phyloP scores from a whole-genome alignment of 92 coral and sea anemone genomes.

The Galaxea fascicularis region DNA sequence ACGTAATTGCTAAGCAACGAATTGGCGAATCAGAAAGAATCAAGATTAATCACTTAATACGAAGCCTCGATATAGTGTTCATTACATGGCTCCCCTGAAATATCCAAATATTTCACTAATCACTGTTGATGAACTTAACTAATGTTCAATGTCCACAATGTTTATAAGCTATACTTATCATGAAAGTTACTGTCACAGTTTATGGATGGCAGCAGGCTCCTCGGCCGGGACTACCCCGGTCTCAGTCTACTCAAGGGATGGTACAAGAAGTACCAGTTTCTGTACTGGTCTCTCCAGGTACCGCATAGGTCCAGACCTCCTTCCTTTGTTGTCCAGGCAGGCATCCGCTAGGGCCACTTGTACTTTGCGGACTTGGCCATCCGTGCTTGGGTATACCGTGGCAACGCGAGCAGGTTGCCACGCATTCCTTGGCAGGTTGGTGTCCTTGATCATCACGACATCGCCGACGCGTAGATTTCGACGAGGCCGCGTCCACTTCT shows the following conservation, averaged over 20 bases:
- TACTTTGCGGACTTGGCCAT: slow-evolving; percentile 59
- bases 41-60: too few relatives aligned
- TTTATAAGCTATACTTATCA: too few relatives aligned
- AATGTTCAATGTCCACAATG: neutral
- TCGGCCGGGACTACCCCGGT: slow-evolving; percentile 57
- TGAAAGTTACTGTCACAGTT: neutral
- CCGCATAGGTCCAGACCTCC: slow-evolving; percentile 18
- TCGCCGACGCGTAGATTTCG: slow-evolving; percentile 44
- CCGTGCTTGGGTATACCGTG: slow-evolving; percentile 58
- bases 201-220: slow-evolving; percentile 23
- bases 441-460: slow-evolving; percentile 59
- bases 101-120: slow-evolving; percentile 33
- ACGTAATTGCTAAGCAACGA: too few relatives aligned
- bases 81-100: slow-evolving; percentile 54
- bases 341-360: slow-evolving; percentile 58
- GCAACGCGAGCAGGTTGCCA: slow-evolving; percentile 61
- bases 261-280: slow-evolving; percentile 51
- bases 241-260: neutral
- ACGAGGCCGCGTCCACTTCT: slow-evolving; percentile 42
- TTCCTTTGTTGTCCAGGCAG: slow-evolving; percentile 51
- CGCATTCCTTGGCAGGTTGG: slow-evolving; percentile 26
- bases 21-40: too few relatives aligned
- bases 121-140: neutral
- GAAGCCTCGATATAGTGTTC: too few relatives aligned
- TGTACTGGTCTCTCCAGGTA: slow-evolving; percentile 65